phyloP scores from a whole-genome alignment of 2,888 invertebrate species.

The Tachina lurida region DNA sequence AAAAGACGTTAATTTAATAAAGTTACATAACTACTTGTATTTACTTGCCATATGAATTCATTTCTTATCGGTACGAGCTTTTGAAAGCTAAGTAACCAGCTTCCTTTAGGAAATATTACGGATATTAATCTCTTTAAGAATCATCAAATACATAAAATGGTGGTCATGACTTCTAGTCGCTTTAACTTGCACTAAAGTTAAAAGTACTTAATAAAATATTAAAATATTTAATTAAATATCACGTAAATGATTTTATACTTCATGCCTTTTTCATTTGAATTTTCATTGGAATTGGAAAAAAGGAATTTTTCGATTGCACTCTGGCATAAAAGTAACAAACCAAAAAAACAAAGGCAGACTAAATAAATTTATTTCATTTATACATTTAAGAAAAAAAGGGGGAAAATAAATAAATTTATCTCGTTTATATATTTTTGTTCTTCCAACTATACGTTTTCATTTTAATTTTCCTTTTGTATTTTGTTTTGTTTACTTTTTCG shows the following conservation, averaged over 20 bases:
- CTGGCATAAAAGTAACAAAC: not conserved
- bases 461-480: conserved; percentile 9
- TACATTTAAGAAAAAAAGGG: not conserved
- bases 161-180: no score
- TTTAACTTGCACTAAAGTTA: no score
- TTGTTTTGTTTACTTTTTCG: conserved; percentile 54
- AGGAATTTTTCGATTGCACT: conserved; percentile 38
- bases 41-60: no score
- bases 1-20: no score
- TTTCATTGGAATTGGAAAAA: conserved; percentile 16
- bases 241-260: no score
- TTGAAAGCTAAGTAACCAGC: no score
- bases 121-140: no score
- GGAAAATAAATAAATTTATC: not conserved
- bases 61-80: no score
- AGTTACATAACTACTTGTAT: no score
- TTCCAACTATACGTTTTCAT: not conserved
- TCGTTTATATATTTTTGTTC: not conserved
- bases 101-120: no score
- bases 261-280: not conserved
- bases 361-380: conserved; percentile 1
- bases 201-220: not conserved
- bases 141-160: no score
- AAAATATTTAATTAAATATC: conserved; percentile 12
- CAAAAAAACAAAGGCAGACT: not conserved